A percentile compares a stretch with the other conserved stretches of the same genome.
Conservation (phyloP, 2,888 invertebrate species). For the Aelia acuminata region DNA sequence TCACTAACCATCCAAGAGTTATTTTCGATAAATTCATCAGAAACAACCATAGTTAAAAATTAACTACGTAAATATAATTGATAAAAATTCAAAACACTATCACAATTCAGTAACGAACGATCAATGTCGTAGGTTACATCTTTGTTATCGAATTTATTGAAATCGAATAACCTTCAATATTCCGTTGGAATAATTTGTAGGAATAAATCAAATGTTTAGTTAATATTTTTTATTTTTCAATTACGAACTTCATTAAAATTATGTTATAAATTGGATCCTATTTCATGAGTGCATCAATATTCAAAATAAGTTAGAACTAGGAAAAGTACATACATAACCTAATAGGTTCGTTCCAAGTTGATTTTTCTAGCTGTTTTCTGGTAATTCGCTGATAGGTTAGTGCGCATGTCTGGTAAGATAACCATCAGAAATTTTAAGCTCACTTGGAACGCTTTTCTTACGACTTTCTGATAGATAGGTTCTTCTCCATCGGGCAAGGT, state of each 20-base stretch:
- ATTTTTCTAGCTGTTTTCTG: too few species aligned
- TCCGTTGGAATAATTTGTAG: neutral
- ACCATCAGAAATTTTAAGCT: too few species aligned
- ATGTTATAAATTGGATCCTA: neutral
- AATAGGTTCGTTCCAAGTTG: too few species aligned
- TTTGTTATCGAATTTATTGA: neutral
- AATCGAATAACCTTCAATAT: too few species aligned
- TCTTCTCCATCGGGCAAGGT: too few species aligned
- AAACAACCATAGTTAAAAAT: conserved; percentile 46
- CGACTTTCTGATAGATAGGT: too few species aligned
- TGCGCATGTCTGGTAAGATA: too few species aligned
- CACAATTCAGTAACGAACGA: neutral
- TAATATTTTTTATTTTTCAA: neutral
- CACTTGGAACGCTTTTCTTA: too few species aligned
- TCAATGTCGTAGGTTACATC: neutral
- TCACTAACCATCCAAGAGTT: conserved; percentile 60
- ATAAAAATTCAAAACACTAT: neutral
- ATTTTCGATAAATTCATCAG: conserved; percentile 60
- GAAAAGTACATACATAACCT: conserved; percentile 13
- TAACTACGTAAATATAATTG: neutral
- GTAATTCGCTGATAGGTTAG: too few species aligned
- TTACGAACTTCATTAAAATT: neutral
- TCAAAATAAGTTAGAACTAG: neutral
- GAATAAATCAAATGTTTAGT: neutral
- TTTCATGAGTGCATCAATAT: neutral